A percentile compares a stretch with the other conserved stretches of the same genome.
These are phyloP conservation scores for Meta bourneti DNA, from an alignment of 2,888 invertebrate genomes.

Conservation along the genomic window DNA sequence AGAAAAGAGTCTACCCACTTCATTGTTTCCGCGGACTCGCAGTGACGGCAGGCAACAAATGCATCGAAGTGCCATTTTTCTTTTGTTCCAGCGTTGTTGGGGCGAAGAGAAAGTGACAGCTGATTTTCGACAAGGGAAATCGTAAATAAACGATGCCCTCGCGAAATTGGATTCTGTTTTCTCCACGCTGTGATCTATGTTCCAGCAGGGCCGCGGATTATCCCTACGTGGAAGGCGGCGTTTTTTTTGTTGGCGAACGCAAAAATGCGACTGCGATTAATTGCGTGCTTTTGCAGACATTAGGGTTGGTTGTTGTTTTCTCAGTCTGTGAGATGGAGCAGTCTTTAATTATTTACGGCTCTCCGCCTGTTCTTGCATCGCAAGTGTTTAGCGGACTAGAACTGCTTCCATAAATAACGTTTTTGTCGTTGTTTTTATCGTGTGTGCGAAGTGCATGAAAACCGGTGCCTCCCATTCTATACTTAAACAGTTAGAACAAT, in stretches of 20 bases:
- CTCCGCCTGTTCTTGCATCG: not conserved
- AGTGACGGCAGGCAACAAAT: constrained; percentile 49
- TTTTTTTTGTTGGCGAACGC: not conserved
- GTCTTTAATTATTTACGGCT: not conserved
- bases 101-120: constrained; percentile 68
- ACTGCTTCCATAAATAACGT: not conserved
- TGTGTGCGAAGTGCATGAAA: too few species aligned
- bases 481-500: too few species aligned
- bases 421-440: not conserved
- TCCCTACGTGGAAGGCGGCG: not conserved
- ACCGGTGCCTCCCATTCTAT: too few species aligned
- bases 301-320: not conserved
- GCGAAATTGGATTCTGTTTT: constrained; percentile 68
- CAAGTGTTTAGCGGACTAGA: too few species aligned
- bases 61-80: constrained; percentile 51
- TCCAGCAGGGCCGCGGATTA: constrained; percentile 40
- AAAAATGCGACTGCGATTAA: constrained; percentile 6
- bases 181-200: constrained; percentile 55
- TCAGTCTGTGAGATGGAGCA: too few species aligned
- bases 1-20: not conserved
- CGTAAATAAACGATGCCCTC: constrained; percentile 70
- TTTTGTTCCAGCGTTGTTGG: constrained; percentile 47
- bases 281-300: not conserved
- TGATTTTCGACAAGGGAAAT: constrained; percentile 75
- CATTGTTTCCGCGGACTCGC: constrained; percentile 11